Base-by-base conservation (phyloP, 2,888 invertebrate genomes). In the Exephanes ischioxanthus region DNA sequence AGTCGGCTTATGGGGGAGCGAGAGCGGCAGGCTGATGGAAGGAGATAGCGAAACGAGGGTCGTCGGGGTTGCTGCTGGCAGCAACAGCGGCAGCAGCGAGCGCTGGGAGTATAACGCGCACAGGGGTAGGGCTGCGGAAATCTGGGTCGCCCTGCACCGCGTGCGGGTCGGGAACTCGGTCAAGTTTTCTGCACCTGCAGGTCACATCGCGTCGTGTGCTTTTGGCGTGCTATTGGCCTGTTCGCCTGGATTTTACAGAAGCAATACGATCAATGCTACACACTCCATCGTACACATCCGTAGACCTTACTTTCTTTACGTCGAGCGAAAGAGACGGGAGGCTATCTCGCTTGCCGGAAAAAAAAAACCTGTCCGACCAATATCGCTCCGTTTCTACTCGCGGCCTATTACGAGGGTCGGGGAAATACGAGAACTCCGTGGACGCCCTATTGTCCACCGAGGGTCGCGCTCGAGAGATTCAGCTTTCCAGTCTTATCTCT, bases 101-200 rank as follows among this genome's bases (percentile, higher is more conserved):
- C 77, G 33, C 61, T 41, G 80, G 48, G 75, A 67, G 79, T 75
- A 81, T 68, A 66, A 71, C 71, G 75, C 70, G 53, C 79, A 76
- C 61, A 89, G 88, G 87, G 88, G 86, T 88, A 88, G 88, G 88
- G 88, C 87, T 84, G 86, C 76, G 76, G 78, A 89, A 91, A 93
- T 93, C 91, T 92, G 87, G 93, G 93, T 92, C 93, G 89, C 89
- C 92, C 91, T 93, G 92, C 91, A 90, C 92, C 90, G 91, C 90
- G 91, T 90, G 91, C 90, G 90, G 88, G 89, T 90, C 91, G 90
- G 85, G 90, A 93, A 93, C 92, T 93, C 93, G 93, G 93, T 93
- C 93, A 93, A 93, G 92, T 93, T 93, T 93, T 93, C 93, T 92
- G 92, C 92, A 93, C 93, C 93, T 93, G 93, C 92, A 91, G 91